Evolutionary conservation across 1,140 invertebrate species (phyloP).

Genomic region (Nasonia longicornis): DNA sequence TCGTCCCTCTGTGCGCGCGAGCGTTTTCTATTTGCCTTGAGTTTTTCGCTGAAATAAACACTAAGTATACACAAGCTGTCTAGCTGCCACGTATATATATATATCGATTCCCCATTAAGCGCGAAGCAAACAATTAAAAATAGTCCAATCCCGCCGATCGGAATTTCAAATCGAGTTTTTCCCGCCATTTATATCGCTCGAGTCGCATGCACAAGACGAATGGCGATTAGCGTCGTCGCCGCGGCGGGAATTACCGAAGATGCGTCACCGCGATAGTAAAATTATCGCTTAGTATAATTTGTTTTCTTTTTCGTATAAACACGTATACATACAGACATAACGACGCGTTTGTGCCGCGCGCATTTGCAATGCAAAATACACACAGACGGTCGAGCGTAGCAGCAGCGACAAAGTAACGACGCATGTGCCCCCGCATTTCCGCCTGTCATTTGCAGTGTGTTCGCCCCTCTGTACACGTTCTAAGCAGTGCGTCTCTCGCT

Average conservation of each 20-base stretch:
- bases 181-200: too few relatives aligned
- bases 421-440: neutral
- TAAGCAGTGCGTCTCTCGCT: neutral
- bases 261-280: neutral
- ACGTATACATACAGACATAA: neutral
- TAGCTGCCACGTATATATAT: too few relatives aligned
- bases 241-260: neutral
- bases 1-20: neutral
- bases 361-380: conserved; percentile 9
- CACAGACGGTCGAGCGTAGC: neutral
- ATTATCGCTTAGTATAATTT: too few relatives aligned
- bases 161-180: neutral
- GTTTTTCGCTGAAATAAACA: too few relatives aligned
- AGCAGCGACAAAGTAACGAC: neutral
- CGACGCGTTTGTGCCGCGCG: too few relatives aligned
- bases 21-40: too few relatives aligned
- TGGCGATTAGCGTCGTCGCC: neutral
- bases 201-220: too few relatives aligned
- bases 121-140: neutral
- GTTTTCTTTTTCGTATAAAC: neutral
- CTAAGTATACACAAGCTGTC: too few relatives aligned
- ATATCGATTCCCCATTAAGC: neutral
- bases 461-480: neutral
- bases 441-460: neutral
- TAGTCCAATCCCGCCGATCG: neutral